A percentile compares a stretch with the other conserved stretches of the same genome.
phyloP scores from a whole-genome alignment of 1,140 invertebrate species.

The Melitaea cinxia region DNA sequence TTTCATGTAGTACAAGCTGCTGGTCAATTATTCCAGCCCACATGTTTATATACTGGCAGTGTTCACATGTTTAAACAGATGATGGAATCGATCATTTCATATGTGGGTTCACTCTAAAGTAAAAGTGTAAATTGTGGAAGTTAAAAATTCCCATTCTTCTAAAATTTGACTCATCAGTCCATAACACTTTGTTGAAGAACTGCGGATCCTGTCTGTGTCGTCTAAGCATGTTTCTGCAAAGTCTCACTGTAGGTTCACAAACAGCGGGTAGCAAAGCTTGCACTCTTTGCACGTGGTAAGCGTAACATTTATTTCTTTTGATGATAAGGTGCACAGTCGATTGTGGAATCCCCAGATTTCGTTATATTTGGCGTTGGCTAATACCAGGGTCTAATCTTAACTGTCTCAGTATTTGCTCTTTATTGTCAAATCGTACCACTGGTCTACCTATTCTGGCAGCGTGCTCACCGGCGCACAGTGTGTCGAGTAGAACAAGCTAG shows the following conservation, averaged over 20 bases:
- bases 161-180: not conserved
- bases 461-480: too few species aligned
- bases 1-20: not conserved
- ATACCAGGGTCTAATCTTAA: too few species aligned
- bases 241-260: not conserved
- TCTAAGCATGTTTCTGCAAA: not conserved
- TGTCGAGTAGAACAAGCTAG: too few species aligned
- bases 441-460: too few species aligned
- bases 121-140: not conserved
- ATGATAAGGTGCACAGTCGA: too few species aligned
- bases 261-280: not conserved
- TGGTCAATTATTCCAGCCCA: not conserved
- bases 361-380: too few species aligned
- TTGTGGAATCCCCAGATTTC: too few species aligned
- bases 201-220: not conserved
- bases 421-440: too few species aligned
- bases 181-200: not conserved
- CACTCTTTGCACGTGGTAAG: not conserved
- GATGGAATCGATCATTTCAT: not conserved
- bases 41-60: not conserved
- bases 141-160: not conserved
- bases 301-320: not conserved
- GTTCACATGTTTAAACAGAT: too few species aligned
- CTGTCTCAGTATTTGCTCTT: too few species aligned
- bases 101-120: not conserved